Percentiles rank a stretch among this genome's conserved stretches.
Conservation (phyloP, 2,888 invertebrate species). For the Cylloceria caligata region DNA sequence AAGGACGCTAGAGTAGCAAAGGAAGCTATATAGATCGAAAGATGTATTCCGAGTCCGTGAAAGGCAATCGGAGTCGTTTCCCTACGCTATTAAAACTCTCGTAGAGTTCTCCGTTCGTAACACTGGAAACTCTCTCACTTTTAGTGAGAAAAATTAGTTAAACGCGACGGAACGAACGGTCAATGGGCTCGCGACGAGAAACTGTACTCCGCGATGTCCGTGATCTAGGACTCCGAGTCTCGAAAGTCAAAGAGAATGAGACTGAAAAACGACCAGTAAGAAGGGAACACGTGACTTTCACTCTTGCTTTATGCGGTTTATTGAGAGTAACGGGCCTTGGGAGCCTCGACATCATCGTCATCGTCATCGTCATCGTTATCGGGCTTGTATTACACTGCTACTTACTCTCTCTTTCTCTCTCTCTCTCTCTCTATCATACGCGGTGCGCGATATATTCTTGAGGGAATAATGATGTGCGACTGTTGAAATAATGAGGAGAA, state of each 20-base stretch:
- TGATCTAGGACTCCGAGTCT: slow-evolving; percentile 34
- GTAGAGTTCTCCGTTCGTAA: not conserved
- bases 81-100: not conserved
- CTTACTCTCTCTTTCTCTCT: no score
- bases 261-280: slow-evolving; percentile 14
- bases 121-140: not conserved
- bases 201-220: slow-evolving; percentile 1
- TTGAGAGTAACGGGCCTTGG: slow-evolving; percentile 60
- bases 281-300: slow-evolving; percentile 78
- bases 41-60: slow-evolving; percentile 11
- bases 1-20: slow-evolving; percentile 8
- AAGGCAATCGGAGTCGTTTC: slow-evolving; percentile 5
- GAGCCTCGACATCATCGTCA: not conserved
- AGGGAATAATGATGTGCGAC: slow-evolving; percentile 23
- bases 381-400: not conserved
- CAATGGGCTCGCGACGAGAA: not conserved
- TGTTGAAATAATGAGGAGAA: slow-evolving; percentile 34
- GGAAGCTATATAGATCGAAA: not conserved
- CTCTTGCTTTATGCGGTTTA: slow-evolving; percentile 72
- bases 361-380: slow-evolving; percentile 38
- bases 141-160: not conserved
- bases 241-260: slow-evolving; percentile 30
- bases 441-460: not conserved
- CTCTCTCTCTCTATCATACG: slow-evolving; percentile 18
- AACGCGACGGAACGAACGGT: not conserved